Base-by-base conservation (phyloP, 2,888 invertebrate genomes). In the Agapostemon virescens region DNA sequence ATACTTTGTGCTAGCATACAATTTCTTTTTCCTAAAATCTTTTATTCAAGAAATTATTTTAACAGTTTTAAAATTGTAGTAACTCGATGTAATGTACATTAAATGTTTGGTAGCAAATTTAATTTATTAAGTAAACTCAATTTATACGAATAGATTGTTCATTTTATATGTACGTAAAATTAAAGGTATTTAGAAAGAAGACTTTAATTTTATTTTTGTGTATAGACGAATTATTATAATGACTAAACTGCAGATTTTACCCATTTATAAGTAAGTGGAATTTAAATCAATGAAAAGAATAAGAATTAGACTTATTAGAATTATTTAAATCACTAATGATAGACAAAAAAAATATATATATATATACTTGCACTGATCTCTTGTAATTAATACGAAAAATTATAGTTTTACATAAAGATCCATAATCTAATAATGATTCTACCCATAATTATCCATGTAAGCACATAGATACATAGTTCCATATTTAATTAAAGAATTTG, bases 401-500 rank as follows among this genome's bases (percentile, higher is more conserved):
- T 55, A 26, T 55, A 11, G 26, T 55, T 15, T 7, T 6, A 26
- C 26, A 55, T 7, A 2, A 17, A 26, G 15, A 55, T 55, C 2
- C 55, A 3, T 6, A 4, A 23, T 26, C 13, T 49, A 7, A 45
- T 45, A 45, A 45, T 45, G 20, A 45, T 45, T 45, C 20, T n/a
- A 49, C 20, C 49, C n/a, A 49, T 7, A 36, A n/a, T n/a, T 5
- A 45, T 17, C 15, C 13, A 64, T 30, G 7, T 20, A 30, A n/a
- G 6, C 61, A 17, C 20, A 58, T 61, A 33, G 11, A 58, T 58
- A 55, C 4, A 26, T 13, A 55, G 23, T 15, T 68, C 2, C 64
- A 26, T 67, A 71, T 63, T 52, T 45, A 66, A 66, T 66, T 66
- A 42, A 17, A 42, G 20, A 42, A 40, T 26, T 66, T 64, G 63